Evolutionary conservation across 2,888 invertebrate species (phyloP).

Genomic region (Clunio marinus): DNA sequence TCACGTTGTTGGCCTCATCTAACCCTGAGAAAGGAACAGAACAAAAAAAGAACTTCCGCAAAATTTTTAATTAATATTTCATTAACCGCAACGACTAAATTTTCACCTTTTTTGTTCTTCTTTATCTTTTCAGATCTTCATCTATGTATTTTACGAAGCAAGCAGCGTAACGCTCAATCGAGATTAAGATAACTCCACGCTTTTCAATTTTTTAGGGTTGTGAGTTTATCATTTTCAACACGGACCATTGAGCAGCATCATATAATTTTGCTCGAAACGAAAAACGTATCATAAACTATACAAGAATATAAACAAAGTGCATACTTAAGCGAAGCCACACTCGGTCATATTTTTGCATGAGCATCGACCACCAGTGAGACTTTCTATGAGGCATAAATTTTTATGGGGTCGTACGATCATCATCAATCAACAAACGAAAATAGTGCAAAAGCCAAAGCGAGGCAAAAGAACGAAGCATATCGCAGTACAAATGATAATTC

Average conservation of each 20-base stretch:
- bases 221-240: not conserved
- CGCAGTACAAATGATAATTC: constrained; percentile 20
- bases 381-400: not conserved
- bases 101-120: too few species aligned
- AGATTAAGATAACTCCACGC: too few species aligned
- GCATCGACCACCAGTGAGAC: not conserved
- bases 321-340: not conserved
- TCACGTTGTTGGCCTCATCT: not conserved
- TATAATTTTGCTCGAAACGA: too few species aligned
- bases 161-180: too few species aligned
- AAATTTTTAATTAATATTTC: constrained; percentile 28
- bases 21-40: too few species aligned
- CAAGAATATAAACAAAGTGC: not conserved
- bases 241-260: not conserved
- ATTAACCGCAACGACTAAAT: constrained; percentile 7
- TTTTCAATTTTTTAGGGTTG: constrained; percentile 2
- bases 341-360: not conserved
- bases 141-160: too few species aligned
- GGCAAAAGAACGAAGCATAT: not conserved
- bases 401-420: constrained; percentile 23
- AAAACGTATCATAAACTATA: too few species aligned
- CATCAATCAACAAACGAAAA: not conserved
- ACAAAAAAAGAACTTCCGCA: too few species aligned
- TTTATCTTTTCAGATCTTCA: too few species aligned
- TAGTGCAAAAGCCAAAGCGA: not conserved